Base-by-base conservation (phyloP, 2,797 vertebrate genomes). In the Urosaurus nigricauda region DNA sequence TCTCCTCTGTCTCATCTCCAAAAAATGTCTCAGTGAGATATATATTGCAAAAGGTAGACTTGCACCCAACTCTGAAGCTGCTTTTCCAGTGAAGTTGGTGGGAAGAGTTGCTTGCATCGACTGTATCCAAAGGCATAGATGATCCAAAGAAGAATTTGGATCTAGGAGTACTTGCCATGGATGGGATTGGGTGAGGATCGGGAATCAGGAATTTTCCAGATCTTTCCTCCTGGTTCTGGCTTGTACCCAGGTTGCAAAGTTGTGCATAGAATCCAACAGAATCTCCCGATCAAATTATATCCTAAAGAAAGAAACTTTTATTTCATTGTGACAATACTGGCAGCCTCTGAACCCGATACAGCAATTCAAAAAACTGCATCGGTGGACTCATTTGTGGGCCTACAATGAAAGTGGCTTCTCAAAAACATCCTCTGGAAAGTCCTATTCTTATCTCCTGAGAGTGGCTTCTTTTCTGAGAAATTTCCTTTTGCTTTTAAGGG, bases 401-500 rank as follows among this genome's bases (percentile, higher is more conserved):
- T 3, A 90, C 84, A 91, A 93, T 70, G 84, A 71, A 56, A 21
- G 85, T 0, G 2, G 53, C 32, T 86, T 89, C 92, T 11, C 65
- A 81, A 92, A 88, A 94, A 90, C 58, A 6, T 0, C 1, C 79
- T 90, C 13, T 12, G 68, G 56, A 89, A 85, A 93, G 63, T 78
- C 89, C 79, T 75, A 89, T 95, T 91, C 77, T 83, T 78, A 37
- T 82, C 92, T 86, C 37, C n/a, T n/a, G 79, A 58, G 53, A 90
- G 93, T 0, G 78, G 93, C 90, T 92, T 75, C 90, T 89, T 87
- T 19, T 84, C 79, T 88, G 56, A 43, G 86, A 87, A 87, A 75
- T 91, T 90, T 68, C 65, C 91, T 92, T 73, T 85, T 80, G 68
- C 90, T 91, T n/a, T 92, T 91, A 87, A 95, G 90, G 89, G 85